Percentiles rank a stretch among this genome's conserved stretches.
Evolutionary conservation across 2,888 invertebrate species (phyloP).

Genomic region (Nysson spinosus): DNA sequence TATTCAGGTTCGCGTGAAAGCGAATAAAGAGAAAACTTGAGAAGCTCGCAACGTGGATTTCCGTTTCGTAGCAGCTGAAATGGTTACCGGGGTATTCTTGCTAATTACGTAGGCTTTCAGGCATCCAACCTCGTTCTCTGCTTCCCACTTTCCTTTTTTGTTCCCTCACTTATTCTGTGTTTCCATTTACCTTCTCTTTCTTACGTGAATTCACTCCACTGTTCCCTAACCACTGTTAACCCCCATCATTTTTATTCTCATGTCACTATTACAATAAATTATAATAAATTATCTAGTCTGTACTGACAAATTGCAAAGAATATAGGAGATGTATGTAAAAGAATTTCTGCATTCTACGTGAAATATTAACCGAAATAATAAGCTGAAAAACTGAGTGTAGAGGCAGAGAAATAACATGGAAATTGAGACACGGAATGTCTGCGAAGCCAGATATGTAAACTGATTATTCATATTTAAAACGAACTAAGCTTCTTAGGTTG

Average conservation of each 20-base stretch:
- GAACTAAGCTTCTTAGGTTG: too few species aligned
- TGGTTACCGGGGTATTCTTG: conserved; percentile 44
- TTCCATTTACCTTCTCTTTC: conserved; percentile 20
- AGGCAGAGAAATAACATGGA: too few species aligned
- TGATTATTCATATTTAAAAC: too few species aligned
- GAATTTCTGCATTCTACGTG: too few species aligned
- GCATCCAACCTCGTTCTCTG: conserved; percentile 8
- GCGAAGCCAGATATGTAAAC: too few species aligned
- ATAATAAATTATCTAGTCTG: too few species aligned
- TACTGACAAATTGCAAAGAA: too few species aligned
- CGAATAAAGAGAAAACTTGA: conserved; percentile 22
- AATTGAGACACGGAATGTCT: too few species aligned
- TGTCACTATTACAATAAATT: conserved; percentile 7
- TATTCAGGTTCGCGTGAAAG: conserved; percentile 44
- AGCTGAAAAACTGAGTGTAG: too few species aligned
- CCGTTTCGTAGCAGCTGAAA: conserved; percentile 33
- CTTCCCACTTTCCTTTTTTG: neutral
- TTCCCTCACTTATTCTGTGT: neutral
- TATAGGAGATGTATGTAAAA: too few species aligned
- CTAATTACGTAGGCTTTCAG: conserved; percentile 55
- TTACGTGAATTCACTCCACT: conserved; percentile 15
- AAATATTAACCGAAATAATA: conserved; percentile 26
- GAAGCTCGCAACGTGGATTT: conserved; percentile 37
- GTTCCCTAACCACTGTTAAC: neutral
- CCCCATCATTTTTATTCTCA: neutral